Percentiles rank a stretch among this genome's conserved stretches.
Conservation (phyloP, 2,113 vertebrate species). For the Lampris megalopsis region DNA sequence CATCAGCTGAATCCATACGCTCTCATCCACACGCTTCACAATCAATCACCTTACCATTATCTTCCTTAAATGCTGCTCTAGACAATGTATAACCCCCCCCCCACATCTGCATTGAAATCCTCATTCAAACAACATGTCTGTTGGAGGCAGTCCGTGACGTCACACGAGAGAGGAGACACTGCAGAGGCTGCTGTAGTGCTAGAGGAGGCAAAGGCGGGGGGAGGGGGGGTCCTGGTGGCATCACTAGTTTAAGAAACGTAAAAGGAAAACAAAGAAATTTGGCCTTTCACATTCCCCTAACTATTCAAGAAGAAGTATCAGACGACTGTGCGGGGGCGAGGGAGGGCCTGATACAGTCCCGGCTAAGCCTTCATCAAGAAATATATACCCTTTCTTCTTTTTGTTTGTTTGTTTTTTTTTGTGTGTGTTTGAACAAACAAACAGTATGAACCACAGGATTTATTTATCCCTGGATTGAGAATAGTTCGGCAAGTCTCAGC, state of each 20-base stretch:
- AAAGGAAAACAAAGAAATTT: slow-evolving; percentile 23
- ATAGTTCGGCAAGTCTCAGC: slow-evolving; percentile 46
- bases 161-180: slow-evolving; percentile 29
- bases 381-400: slow-evolving; percentile 12
- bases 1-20: slow-evolving; percentile 51
- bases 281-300: slow-evolving; percentile 50
- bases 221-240: slow-evolving; percentile 23
- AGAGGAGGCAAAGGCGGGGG: slow-evolving; percentile 39
- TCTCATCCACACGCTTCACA: slow-evolving; percentile 37
- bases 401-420: not conserved
- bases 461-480: slow-evolving; percentile 67
- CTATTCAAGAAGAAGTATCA: slow-evolving; percentile 47
- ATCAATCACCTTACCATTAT: slow-evolving; percentile 25
- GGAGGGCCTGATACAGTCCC: slow-evolving; percentile 64
- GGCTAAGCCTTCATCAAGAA: slow-evolving; percentile 61
- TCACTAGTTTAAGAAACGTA: not conserved
- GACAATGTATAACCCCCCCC: slow-evolving; percentile 16
- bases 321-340: slow-evolving; percentile 33
- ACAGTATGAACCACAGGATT: slow-evolving; percentile 70
- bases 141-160: slow-evolving; percentile 62
- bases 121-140: slow-evolving; percentile 47
- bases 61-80: slow-evolving; percentile 38
- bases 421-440: slow-evolving; percentile 50
- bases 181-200: slow-evolving; percentile 65
- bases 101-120: slow-evolving; percentile 59